Evolutionary conservation across 1,140 invertebrate species (phyloP).

Genomic region (Rhyzopertha dominica): DNA sequence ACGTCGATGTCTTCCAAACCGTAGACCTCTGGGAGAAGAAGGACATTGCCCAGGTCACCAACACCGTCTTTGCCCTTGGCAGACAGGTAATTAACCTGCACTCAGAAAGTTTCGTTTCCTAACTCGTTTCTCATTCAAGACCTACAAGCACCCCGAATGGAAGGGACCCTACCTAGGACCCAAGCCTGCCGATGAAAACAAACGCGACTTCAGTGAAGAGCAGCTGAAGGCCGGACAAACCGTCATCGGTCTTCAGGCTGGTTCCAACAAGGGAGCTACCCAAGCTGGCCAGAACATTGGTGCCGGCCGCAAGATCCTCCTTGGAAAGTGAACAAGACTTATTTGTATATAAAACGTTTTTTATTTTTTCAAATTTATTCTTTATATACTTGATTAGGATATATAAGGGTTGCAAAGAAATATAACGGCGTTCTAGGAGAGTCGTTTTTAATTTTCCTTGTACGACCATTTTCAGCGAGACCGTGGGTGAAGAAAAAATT

Average conservation of each 20-base stretch:
- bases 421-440: too few species aligned
- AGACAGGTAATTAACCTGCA: too few species aligned
- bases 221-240: slow-evolving; percentile 84
- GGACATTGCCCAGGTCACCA: slow-evolving; percentile 89
- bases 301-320: slow-evolving; percentile 81
- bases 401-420: too few species aligned
- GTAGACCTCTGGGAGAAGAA: slow-evolving; percentile 93
- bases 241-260: slow-evolving; percentile 91
- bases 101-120: too few species aligned
- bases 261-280: slow-evolving; percentile 90
- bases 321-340: slow-evolving; percentile 85
- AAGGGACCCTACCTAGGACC: slow-evolving; percentile 83
- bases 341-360: too few species aligned
- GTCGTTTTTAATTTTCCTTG: too few species aligned
- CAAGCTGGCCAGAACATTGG: slow-evolving; percentile 91
- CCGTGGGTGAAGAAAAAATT: too few species aligned
- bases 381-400: too few species aligned
- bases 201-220: slow-evolving; percentile 87
- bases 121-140: too few species aligned
- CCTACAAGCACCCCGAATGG: slow-evolving; percentile 87
- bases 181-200: slow-evolving; percentile 85
- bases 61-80: slow-evolving; percentile 88
- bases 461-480: too few species aligned
- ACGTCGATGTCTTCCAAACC: slow-evolving; percentile 94
- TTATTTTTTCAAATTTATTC: too few species aligned